Conservation (phyloP, 2,797 vertebrate genomes). For the Sebastes vulpes region DNA sequence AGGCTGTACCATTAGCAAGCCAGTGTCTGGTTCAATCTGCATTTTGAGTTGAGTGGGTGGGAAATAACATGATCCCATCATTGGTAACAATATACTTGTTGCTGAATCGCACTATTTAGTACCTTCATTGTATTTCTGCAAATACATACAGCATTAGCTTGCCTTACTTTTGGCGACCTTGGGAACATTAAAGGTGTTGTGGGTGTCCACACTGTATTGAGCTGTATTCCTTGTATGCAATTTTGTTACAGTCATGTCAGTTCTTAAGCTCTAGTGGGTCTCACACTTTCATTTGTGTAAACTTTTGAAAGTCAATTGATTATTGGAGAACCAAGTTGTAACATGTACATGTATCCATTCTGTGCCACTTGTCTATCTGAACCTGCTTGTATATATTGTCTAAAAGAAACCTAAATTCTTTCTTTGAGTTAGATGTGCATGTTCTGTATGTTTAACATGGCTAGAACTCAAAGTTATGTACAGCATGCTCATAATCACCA, state of each 20-base stretch:
- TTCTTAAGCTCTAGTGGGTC: background rate
- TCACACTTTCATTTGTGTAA: background rate
- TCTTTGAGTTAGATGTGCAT: too few species aligned
- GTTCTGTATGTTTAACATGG: too few species aligned
- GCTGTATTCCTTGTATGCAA: background rate
- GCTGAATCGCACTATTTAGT: background rate
- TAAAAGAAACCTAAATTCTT: background rate
- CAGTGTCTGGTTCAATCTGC: conserved; percentile 15
- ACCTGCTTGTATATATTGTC: background rate
- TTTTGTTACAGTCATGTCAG: background rate
- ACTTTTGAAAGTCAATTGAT: too few species aligned
- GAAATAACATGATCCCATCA: conserved; percentile 20
- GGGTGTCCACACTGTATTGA: too few species aligned
- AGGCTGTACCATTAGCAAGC: conserved; percentile 13
- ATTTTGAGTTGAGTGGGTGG: conserved; percentile 17
- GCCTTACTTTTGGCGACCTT: too few species aligned
- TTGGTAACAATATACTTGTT: background rate
- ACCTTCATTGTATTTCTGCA: background rate
- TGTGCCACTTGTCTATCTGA: background rate
- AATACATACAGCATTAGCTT: background rate
- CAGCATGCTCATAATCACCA: too few species aligned
- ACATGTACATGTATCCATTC: background rate
- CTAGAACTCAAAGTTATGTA: too few species aligned
- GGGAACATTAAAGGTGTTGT: background rate
- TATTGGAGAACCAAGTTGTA: too few species aligned